Percentiles rank a stretch among this genome's conserved stretches.
These are phyloP conservation scores for Leptocoma aspasia DNA, from an alignment of 2,113 vertebrate genomes.

Conservation along the genomic window DNA sequence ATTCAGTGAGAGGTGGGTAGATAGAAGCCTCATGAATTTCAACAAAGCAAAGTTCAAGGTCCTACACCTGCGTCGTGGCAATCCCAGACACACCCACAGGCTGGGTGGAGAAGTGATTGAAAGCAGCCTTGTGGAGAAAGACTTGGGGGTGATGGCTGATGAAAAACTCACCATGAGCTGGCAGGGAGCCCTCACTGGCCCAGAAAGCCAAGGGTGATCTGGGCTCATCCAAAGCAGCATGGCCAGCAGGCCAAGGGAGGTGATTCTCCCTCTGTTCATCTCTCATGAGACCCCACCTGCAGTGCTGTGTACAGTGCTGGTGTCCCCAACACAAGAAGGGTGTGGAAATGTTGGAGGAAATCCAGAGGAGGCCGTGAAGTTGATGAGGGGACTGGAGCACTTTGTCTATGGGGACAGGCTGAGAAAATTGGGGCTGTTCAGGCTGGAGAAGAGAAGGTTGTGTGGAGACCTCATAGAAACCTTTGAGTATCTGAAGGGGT, in stretches of 20 bases:
- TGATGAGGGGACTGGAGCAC: background rate
- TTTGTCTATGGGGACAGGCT: background rate
- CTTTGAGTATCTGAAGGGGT: background rate
- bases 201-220: background rate
- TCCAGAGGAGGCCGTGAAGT: background rate
- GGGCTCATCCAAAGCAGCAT: background rate
- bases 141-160: background rate
- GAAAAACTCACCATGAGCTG: accelerated
- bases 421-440: background rate
- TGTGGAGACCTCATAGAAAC: background rate
- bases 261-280: background rate
- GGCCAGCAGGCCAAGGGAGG: background rate
- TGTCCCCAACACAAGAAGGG: background rate
- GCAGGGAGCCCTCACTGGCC: background rate
- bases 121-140: background rate
- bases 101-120: background rate
- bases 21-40: background rate
- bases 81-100: background rate
- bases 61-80: accelerated
- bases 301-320: background rate
- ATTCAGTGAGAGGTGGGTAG: background rate
- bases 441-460: background rate
- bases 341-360: background rate
- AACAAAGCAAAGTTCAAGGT: background rate
- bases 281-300: background rate